These are phyloP conservation scores for Elmis aenea DNA, from an alignment of 2,888 invertebrate genomes.

Conservation along the genomic window DNA sequence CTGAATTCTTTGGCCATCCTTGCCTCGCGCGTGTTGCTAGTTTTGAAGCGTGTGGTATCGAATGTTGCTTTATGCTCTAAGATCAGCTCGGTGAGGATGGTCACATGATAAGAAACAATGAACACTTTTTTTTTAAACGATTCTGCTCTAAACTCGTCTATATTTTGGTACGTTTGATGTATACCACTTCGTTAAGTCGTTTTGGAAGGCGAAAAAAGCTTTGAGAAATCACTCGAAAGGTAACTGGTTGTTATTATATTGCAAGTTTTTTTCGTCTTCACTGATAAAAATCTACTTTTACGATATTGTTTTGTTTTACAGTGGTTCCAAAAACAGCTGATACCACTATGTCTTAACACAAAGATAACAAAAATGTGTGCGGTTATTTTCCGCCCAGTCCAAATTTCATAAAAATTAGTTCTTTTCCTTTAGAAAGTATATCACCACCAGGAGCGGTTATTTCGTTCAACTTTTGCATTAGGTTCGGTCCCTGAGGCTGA, in stretches of 20 bases:
- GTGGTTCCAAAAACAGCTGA: constrained; percentile 29
- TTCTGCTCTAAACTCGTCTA: constrained; percentile 5
- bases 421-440: constrained; percentile 88
- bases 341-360: constrained; percentile 16
- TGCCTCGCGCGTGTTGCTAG: too few species aligned
- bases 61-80: too few species aligned
- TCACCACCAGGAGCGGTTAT: constrained; percentile 87
- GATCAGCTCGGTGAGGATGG: too few species aligned
- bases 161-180: constrained; percentile 6
- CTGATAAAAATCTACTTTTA: too few species aligned
- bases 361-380: constrained; percentile 20
- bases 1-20: constrained; percentile 22
- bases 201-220: too few species aligned
- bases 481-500: constrained; percentile 59
- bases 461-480: constrained; percentile 86
- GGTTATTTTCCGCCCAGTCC: constrained; percentile 67
- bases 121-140: constrained; percentile 15
- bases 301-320: too few species aligned
- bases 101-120: constrained; percentile 20
- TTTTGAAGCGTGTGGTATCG: too few species aligned
- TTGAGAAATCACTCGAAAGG: too few species aligned
- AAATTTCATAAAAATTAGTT: constrained; percentile 91
- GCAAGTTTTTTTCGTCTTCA: too few species aligned
- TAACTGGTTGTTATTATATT: too few species aligned
- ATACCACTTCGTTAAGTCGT: too few species aligned